phyloP scores from a whole-genome alignment of 2,113 vertebrate species.

The Dolichotis patagonum region DNA sequence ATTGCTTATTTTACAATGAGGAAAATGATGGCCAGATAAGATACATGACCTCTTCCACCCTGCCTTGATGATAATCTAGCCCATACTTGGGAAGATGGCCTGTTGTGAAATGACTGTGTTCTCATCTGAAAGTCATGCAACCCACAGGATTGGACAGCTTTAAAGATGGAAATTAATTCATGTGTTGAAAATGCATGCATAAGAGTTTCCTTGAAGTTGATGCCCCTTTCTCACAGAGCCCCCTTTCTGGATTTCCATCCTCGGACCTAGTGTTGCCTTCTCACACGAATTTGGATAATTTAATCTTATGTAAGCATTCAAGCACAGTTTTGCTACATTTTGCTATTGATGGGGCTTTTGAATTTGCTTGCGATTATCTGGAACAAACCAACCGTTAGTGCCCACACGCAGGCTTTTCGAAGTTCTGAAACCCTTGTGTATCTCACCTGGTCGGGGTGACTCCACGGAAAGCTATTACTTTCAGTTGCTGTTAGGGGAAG shows the following conservation, averaged over 20 bases:
- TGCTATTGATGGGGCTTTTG: not conserved
- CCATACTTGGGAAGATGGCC: not conserved
- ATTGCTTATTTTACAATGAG: not conserved
- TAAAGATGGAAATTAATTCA: not conserved
- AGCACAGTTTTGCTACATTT: slow-evolving; percentile 23
- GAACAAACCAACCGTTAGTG: not conserved
- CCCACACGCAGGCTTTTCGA: not conserved
- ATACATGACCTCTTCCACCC: not conserved
- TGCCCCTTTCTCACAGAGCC: not conserved
- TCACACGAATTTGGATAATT: not conserved
- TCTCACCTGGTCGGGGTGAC: not conserved
- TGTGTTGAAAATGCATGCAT: not conserved
- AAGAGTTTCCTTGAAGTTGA: not conserved
- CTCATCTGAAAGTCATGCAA: not conserved
- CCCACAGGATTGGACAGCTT: not conserved
- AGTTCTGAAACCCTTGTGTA: slow-evolving; percentile 10
- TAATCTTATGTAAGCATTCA: not conserved
- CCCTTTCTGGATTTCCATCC: not conserved
- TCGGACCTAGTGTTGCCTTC: not conserved
- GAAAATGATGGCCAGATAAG: not conserved
- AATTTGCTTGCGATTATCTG: not conserved
- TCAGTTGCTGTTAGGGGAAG: not conserved
- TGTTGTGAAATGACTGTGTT: slow-evolving; percentile 38
- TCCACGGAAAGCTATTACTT: not conserved
- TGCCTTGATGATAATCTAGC: not conserved